Conservation (phyloP, 2,888 invertebrate genomes). For the Balanococcus diminutus region DNA sequence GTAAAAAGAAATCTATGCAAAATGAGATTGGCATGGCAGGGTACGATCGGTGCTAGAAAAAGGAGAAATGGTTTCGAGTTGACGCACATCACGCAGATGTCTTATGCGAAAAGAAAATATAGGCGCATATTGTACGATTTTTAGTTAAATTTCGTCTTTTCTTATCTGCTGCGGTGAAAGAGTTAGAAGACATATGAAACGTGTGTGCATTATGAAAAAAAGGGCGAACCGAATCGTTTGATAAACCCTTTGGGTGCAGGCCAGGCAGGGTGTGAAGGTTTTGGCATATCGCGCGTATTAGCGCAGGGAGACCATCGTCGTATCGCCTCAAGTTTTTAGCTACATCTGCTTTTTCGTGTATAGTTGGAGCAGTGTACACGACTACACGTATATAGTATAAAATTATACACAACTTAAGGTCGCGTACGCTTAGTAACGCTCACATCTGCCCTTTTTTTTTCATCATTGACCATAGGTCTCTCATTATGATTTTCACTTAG, state of each 20-base stretch:
- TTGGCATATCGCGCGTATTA: constrained; percentile 5
- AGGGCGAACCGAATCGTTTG: constrained; percentile 4
- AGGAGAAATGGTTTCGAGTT: neutral
- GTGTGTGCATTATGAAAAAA: constrained; percentile 1
- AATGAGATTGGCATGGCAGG: neutral
- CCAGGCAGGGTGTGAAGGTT: neutral
- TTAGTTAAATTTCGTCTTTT: neutral
- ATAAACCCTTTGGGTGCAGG: constrained; percentile 25
- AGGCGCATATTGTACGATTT: neutral
- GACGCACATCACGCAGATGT: neutral
- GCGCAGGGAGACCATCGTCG: neutral
- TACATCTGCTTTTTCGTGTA: neutral
- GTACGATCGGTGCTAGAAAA: neutral
- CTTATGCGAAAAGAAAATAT: neutral
- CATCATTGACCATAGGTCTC: constrained; percentile 43
- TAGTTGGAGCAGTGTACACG: too few relatives aligned
- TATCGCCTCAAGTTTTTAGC: neutral
- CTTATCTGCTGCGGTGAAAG: neutral
- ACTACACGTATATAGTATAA: neutral
- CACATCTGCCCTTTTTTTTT: neutral
- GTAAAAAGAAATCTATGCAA: neutral
- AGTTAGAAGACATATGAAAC: neutral
- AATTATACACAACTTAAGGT: constrained; percentile 5
- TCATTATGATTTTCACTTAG: constrained; percentile 18
- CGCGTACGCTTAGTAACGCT: neutral